Conservation (phyloP, 2,113 vertebrate species). For the Calyptomena viridis region DNA sequence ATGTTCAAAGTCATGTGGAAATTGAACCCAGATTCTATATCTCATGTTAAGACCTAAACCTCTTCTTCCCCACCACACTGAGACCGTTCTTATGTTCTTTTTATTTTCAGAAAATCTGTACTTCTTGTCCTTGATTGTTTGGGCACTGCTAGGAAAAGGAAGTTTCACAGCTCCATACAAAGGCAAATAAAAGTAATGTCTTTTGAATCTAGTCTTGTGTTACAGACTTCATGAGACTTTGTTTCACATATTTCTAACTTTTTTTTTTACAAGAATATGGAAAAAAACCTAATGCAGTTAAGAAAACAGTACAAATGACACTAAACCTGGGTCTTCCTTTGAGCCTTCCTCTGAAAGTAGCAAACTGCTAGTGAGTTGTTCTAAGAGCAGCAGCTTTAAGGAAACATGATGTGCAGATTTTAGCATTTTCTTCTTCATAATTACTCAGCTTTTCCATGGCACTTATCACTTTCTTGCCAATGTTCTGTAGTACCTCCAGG, state of each 20-base stretch:
- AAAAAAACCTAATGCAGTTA: not conserved
- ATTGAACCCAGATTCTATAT: not conserved
- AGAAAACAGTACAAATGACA: not conserved
- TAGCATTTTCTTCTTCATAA: not conserved
- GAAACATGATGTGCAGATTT: not conserved
- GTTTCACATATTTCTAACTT: not conserved
- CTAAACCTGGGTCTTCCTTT: not conserved
- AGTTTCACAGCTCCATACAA: not conserved
- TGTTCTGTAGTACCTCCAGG: not conserved
- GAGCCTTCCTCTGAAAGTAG: not conserved
- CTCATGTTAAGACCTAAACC: not conserved
- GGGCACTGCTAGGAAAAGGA: not conserved
- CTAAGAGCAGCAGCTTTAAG: not conserved
- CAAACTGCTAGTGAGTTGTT: not conserved
- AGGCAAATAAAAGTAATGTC: not conserved
- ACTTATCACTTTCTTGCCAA: not conserved
- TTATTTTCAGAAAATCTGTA: not conserved
- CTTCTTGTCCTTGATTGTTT: not conserved
- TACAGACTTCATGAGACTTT: not conserved
- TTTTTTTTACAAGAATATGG: not conserved
- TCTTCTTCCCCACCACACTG: not conserved
- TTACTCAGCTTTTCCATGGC: not conserved
- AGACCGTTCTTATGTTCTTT: not conserved
- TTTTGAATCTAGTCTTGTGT: not conserved
- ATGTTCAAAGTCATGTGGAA: not conserved